Evolutionary conservation across 2,113 vertebrate species (phyloP).

Genomic region (Megalops atlanticus): DNA sequence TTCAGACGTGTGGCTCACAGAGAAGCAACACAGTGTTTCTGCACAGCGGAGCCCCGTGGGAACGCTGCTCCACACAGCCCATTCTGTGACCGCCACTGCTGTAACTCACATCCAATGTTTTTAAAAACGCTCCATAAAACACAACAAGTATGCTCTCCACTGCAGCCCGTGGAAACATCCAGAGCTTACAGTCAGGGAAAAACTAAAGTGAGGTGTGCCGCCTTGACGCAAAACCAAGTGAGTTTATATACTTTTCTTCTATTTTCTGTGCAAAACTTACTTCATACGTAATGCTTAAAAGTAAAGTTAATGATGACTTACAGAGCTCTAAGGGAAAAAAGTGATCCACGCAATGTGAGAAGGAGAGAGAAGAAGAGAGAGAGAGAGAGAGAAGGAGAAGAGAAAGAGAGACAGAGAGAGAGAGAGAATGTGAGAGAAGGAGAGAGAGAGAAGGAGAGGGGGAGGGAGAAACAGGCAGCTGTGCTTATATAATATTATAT

Average conservation of each 20-base stretch:
- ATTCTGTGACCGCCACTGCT: no score
- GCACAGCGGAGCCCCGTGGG: neutral
- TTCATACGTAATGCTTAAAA: neutral
- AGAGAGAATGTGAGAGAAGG: neutral
- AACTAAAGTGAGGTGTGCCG: neutral
- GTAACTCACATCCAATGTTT: neutral
- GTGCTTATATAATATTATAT: conserved; percentile 4
- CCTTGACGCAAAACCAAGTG: neutral
- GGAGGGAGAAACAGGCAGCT: no score
- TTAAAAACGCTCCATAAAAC: neutral
- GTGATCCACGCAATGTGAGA: no score
- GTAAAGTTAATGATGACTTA: neutral
- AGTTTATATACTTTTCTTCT: no score
- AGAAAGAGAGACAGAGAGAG: neutral
- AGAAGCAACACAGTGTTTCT: neutral
- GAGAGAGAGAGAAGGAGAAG: no score
- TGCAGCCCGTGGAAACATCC: neutral
- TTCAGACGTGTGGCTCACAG: neutral
- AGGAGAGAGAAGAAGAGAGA: neutral
- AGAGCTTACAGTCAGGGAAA: neutral
- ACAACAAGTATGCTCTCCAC: neutral
- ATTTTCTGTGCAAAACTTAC: neutral
- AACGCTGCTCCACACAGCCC: no score
- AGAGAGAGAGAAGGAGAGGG: no score
- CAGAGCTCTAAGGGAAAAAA: no score